A percentile compares a stretch with the other conserved stretches of the same genome.
phyloP scores from a whole-genome alignment of 2,888 invertebrate species.

The Mamestra brassicae region DNA sequence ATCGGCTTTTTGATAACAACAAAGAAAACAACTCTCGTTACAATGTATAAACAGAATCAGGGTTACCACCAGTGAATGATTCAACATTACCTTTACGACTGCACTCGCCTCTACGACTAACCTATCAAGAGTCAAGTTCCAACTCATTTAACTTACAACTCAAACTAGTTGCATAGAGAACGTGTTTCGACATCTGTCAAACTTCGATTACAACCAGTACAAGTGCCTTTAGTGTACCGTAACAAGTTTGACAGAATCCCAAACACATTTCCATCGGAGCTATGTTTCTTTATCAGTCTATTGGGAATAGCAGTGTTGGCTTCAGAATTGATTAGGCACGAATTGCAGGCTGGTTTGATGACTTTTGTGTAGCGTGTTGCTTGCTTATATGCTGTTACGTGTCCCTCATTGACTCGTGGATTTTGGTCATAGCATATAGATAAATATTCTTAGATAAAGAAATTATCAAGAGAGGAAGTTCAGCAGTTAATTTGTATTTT shows the following conservation, averaged over 20 bases:
- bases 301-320: constrained; percentile 1
- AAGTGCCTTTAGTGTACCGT: constrained; percentile 9
- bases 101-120: background rate
- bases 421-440: background rate
- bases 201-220: constrained; percentile 42
- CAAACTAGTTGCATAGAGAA: constrained; percentile 25
- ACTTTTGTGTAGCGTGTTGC: background rate
- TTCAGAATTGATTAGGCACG: background rate
- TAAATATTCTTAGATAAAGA: background rate
- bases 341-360: constrained; percentile 5
- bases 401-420: too few relatives aligned
- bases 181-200: constrained; percentile 28
- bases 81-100: background rate
- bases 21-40: background rate
- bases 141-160: constrained; percentile 18
- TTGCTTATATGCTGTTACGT: background rate
- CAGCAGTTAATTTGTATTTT: background rate
- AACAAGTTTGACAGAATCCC: constrained; percentile 36
- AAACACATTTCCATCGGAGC: constrained; percentile 29
- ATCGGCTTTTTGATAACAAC: background rate
- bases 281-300: constrained; percentile 12
- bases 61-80: background rate
- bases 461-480: background rate
- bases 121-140: background rate
- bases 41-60: background rate